Evolutionary conservation across 2,113 vertebrate species (phyloP).

Genomic region (Chamaea fasciata): DNA sequence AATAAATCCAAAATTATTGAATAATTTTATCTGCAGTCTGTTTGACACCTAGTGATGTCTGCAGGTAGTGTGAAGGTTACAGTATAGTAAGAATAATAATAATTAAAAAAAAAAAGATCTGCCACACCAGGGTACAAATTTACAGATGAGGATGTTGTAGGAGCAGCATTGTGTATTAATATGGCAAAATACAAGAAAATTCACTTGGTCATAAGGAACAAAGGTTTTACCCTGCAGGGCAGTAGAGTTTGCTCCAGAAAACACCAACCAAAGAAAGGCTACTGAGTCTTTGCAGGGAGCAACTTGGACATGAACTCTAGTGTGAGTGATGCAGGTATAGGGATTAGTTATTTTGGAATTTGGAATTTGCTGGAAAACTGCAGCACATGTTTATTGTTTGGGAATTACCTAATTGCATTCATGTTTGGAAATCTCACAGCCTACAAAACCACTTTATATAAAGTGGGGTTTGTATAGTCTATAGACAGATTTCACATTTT

Average conservation of each 20-base stretch:
- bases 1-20: neutral
- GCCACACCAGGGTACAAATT: neutral
- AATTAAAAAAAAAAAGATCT: neutral
- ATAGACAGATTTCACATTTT: neutral
- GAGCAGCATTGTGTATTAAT: neutral
- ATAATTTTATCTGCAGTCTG: neutral
- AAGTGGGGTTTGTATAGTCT: neutral
- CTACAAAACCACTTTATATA: neutral
- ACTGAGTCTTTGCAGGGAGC: neutral
- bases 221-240: neutral
- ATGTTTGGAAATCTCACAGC: neutral
- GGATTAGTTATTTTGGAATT: neutral
- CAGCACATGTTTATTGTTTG: neutral
- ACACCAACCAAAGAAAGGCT: neutral
- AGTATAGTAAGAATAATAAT: neutral
- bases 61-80: neutral
- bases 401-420: neutral
- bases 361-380: neutral
- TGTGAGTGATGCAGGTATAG: neutral
- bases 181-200: neutral
- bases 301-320: neutral
- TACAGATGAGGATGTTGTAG: neutral
- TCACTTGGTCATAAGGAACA: neutral
- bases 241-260: neutral
- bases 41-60: neutral